phyloP scores from a whole-genome alignment of 2,888 invertebrate species.

The Drosophila tripunctata region DNA sequence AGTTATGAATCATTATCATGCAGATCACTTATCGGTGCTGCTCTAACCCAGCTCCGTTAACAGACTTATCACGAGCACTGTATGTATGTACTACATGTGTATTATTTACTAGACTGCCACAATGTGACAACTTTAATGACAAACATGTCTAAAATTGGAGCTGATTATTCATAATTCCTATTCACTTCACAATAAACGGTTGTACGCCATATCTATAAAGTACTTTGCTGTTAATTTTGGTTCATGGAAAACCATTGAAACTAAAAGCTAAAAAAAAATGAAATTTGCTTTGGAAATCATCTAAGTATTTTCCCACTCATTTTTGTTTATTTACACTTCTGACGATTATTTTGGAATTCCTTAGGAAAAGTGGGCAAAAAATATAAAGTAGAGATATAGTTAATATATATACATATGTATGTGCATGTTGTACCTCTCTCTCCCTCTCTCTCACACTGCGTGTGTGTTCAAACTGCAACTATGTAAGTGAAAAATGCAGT shows the following conservation, averaged over 20 bases:
- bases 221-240: too few species aligned
- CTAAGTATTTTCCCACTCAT: background rate
- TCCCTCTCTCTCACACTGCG: too few species aligned
- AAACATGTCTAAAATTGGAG: constrained; percentile 28
- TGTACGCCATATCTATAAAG: too few species aligned
- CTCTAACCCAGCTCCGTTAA: background rate
- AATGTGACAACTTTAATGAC: constrained; percentile 20
- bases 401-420: background rate
- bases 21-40: background rate
- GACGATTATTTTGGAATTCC: background rate
- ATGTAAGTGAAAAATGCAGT: constrained; percentile 44
- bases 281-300: background rate
- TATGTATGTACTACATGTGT: too few species aligned
- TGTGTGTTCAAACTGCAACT: background rate
- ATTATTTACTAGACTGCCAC: background rate
- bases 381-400: background rate
- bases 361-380: constrained; percentile 8
- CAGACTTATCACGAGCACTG: constrained; percentile 14
- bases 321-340: constrained; percentile 28
- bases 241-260: background rate
- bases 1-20: constrained; percentile 4
- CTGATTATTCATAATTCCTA: constrained; percentile 17
- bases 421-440: too few species aligned
- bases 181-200: too few species aligned
- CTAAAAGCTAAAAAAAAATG: too few species aligned